Conservation (phyloP, 1,140 invertebrate genomes). For the Triops longicaudatus region DNA sequence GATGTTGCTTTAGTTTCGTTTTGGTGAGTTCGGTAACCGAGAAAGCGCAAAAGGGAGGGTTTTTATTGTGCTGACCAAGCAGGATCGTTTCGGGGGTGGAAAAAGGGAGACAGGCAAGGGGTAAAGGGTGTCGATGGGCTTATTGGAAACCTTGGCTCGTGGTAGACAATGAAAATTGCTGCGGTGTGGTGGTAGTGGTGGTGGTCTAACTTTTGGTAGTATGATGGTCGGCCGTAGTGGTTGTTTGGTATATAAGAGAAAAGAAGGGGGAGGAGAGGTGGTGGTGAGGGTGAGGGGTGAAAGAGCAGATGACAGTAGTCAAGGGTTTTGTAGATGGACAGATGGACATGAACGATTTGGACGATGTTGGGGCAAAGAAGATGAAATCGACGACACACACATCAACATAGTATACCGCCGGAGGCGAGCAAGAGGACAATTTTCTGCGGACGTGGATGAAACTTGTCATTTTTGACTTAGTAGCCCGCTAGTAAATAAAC, state of each 20-base stretch:
- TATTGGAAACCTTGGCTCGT: slow-evolving; percentile 11
- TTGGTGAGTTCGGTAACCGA: background rate
- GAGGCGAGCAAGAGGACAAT: no score
- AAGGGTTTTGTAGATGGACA: background rate
- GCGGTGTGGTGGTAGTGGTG: background rate
- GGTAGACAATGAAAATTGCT: background rate
- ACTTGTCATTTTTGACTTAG: slow-evolving; percentile 7
- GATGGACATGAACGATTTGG: background rate
- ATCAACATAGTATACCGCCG: no score
- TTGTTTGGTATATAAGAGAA: background rate
- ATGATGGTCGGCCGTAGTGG: background rate
- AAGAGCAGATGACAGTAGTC: slow-evolving; percentile 2
- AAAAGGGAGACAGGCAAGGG: background rate
- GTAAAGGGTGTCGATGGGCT: background rate
- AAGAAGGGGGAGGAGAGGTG: no score
- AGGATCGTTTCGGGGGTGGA: background rate
- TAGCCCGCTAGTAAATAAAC: background rate
- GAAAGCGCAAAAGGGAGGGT: slow-evolving; percentile 2
- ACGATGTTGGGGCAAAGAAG: no score
- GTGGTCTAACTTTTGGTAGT: background rate
- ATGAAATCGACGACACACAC: background rate
- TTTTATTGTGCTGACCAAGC: slow-evolving; percentile 4
- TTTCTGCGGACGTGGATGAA: background rate
- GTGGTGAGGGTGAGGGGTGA: no score
- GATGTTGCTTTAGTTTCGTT: slow-evolving; percentile 5